Percentiles rank a stretch among this genome's conserved stretches.
Conservation (phyloP, 2,888 invertebrate species). For the Drosophila koepferae region DNA sequence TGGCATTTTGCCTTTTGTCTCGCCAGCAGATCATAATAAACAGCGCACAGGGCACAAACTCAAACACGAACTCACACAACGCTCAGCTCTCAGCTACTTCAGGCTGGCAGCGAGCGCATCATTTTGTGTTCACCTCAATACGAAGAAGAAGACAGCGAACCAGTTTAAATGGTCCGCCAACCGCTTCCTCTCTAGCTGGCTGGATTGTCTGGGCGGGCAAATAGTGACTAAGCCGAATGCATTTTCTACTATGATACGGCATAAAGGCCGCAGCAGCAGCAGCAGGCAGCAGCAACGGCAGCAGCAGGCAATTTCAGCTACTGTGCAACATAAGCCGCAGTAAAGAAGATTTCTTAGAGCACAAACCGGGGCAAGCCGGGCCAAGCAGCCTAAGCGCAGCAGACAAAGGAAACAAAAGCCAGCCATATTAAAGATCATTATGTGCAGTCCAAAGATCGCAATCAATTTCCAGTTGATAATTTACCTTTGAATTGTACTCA, state of each 20-base stretch:
- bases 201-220: conserved; percentile 45
- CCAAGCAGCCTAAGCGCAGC: background rate
- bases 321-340: conserved; percentile 53
- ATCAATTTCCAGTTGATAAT: conserved; percentile 37
- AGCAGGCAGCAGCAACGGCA: conserved; percentile 14
- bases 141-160: conserved; percentile 31
- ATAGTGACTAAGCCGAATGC: conserved; percentile 74
- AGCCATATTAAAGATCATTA: conserved; percentile 41
- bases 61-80: conserved; percentile 35
- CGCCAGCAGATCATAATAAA: conserved; percentile 64
- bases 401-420: conserved; percentile 24
- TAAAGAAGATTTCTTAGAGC: conserved; percentile 35
- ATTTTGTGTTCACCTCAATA: conserved; percentile 35
- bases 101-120: conserved; percentile 4
- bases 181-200: conserved; percentile 19
- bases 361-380: background rate
- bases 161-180: conserved; percentile 35
- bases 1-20: conserved; percentile 68
- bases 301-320: conserved; percentile 51
- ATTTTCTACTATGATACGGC: conserved; percentile 39
- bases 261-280: conserved; percentile 32
- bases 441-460: conserved; percentile 28
- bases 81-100: conserved; percentile 8
- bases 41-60: conserved; percentile 28
- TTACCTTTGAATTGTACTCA: conserved; percentile 18